Conservation (phyloP, 2,888 invertebrate species). For the Mythimna loreyi region DNA sequence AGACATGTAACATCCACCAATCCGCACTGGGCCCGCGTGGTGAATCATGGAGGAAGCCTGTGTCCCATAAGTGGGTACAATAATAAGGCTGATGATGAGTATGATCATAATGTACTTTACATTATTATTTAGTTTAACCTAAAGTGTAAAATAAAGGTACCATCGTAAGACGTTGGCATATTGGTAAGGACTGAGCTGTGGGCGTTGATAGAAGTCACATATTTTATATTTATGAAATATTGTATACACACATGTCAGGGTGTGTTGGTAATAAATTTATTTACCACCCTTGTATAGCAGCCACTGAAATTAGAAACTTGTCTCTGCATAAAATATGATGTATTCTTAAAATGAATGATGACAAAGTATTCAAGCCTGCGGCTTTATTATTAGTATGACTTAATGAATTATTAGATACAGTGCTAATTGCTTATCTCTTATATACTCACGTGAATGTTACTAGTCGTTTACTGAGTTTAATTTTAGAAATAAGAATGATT, state of each 20-base stretch:
- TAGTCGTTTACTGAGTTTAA: too few relatives aligned
- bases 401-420: constrained; percentile 36
- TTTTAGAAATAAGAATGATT: constrained; percentile 1
- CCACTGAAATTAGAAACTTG: neutral
- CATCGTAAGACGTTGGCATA: too few relatives aligned
- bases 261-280: neutral
- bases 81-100: too few relatives aligned
- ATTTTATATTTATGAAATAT: too few relatives aligned
- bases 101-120: neutral
- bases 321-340: neutral
- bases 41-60: too few relatives aligned
- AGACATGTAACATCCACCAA: too few relatives aligned
- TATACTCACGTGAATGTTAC: constrained; percentile 6
- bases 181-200: neutral
- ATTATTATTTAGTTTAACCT: neutral
- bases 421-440: constrained; percentile 3
- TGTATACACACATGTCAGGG: neutral
- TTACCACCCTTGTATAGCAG: neutral
- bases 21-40: too few relatives aligned
- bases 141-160: neutral
- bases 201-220: too few relatives aligned
- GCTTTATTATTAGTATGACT: constrained; percentile 1
- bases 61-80: too few relatives aligned
- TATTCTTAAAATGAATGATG: constrained; percentile 6
- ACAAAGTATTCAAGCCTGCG: constrained; percentile 12